Conservation (phyloP, 2,113 vertebrate genomes). For the Macquaria ambigua region DNA sequence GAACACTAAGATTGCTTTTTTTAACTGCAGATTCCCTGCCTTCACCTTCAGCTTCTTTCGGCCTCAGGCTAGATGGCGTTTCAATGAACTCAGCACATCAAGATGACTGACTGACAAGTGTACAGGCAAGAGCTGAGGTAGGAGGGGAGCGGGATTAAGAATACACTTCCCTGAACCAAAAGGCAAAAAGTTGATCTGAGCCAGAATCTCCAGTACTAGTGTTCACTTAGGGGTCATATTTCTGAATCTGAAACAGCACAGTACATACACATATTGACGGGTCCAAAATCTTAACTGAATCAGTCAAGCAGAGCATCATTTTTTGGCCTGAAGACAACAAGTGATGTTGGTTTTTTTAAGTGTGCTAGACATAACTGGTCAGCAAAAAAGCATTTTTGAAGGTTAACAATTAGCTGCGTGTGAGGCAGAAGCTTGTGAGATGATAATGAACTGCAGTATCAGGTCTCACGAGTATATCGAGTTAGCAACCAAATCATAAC, state of each 20-base stretch:
- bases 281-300: neutral
- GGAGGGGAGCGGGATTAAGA: neutral
- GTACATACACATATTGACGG: neutral
- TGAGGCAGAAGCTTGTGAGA: neutral
- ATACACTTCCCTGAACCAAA: slow-evolving; percentile 5
- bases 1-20: neutral
- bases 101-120: slow-evolving; percentile 43
- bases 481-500: too few relatives aligned
- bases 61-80: slow-evolving; percentile 4
- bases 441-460: neutral
- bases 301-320: neutral
- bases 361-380: neutral
- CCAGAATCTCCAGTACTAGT: slow-evolving; percentile 5
- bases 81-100: slow-evolving; percentile 34
- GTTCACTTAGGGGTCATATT: neutral
- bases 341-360: neutral
- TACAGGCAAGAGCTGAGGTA: slow-evolving; percentile 4
- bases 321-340: neutral
- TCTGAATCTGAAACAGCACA: slow-evolving; percentile 23
- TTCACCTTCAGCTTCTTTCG: slow-evolving; percentile 6
- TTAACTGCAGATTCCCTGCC: neutral
- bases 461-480: neutral
- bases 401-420: neutral
- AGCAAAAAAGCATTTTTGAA: neutral
- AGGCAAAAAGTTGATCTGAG: slow-evolving; percentile 2